Conservation (phyloP, 2,888 invertebrate genomes). For the Spilarctia lutea region DNA sequence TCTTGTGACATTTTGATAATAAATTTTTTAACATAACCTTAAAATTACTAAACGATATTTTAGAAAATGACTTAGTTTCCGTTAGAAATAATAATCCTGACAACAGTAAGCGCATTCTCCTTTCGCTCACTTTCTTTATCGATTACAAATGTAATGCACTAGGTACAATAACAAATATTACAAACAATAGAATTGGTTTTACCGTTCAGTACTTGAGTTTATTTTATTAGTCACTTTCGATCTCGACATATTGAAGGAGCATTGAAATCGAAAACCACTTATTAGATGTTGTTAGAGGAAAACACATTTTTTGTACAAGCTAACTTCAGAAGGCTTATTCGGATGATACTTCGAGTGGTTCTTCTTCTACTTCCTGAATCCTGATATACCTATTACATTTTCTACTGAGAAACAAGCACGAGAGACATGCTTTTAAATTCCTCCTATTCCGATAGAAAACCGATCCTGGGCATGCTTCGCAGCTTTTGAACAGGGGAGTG, state of each 20-base stretch:
- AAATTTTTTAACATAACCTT: too few species aligned
- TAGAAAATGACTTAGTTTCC: not conserved
- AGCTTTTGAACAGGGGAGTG: too few species aligned
- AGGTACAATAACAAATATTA: not conserved
- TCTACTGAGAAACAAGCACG: not conserved
- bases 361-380: not conserved
- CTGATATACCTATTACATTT: not conserved
- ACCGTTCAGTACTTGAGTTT: not conserved
- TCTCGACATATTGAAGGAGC: slow-evolving; percentile 24
- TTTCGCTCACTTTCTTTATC: not conserved
- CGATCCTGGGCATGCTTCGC: too few species aligned
- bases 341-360: not conserved
- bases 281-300: not conserved
- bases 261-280: slow-evolving; percentile 20
- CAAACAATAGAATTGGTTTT: not conserved
- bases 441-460: too few species aligned
- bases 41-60: not conserved
- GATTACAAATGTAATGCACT: not conserved
- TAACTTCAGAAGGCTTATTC: not conserved
- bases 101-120: not conserved
- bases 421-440: too few species aligned
- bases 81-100: not conserved
- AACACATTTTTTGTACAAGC: not conserved
- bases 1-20: too few species aligned
- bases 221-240: slow-evolving; percentile 16